Evolutionary conservation across 2,797 vertebrate species (phyloP).

Genomic region (Smutsia temminckii): DNA sequence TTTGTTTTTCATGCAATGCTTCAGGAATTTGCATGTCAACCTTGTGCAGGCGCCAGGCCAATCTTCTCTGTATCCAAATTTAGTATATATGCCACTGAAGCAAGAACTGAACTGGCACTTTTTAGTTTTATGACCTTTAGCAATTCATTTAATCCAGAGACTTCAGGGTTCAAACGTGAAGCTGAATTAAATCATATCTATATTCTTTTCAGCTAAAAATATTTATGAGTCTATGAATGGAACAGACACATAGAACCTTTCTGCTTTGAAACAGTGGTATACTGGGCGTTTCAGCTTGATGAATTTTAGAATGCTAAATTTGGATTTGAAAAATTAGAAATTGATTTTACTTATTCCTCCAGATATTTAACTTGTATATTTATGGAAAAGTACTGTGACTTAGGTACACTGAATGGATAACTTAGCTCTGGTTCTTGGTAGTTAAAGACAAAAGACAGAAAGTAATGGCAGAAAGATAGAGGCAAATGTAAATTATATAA

Average conservation of each 20-base stretch:
- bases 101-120: neutral
- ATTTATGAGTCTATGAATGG: neutral
- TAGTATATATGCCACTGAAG: neutral
- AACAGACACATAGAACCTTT: neutral
- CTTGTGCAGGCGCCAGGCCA: neutral
- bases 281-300: neutral
- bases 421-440: neutral
- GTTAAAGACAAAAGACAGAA: neutral
- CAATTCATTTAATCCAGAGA: neutral
- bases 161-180: neutral
- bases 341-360: neutral
- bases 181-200: neutral
- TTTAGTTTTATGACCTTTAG: neutral
- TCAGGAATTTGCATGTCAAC: neutral
- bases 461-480: neutral
- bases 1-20: neutral
- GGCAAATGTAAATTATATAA: neutral
- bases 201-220: neutral
- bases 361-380: neutral
- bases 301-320: neutral
- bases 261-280: neutral
- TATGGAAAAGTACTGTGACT: neutral
- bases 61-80: neutral
- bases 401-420: neutral
- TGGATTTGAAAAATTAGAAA: slow-evolving; percentile 2